Evolutionary conservation across 2,797 vertebrate species (phyloP).

Genomic region (Anniella stebbinsi): DNA sequence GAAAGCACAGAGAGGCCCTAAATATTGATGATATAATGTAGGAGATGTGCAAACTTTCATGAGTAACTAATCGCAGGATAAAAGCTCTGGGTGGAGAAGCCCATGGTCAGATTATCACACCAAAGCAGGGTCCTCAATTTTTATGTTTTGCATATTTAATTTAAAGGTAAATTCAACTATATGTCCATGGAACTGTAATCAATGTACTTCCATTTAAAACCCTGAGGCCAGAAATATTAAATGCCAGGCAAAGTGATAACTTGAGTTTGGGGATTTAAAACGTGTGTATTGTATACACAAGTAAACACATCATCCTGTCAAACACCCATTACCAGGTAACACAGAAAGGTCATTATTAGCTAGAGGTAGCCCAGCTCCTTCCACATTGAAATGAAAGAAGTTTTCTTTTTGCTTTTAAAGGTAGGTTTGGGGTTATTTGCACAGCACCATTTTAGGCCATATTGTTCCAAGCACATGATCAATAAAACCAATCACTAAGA

Average conservation of each 20-base stretch:
- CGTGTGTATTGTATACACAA: not conserved
- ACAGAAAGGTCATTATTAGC: not conserved
- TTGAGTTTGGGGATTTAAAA: not conserved
- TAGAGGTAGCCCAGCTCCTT: not conserved
- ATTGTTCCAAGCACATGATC: conserved; percentile 4
- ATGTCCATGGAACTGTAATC: not conserved
- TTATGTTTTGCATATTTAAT: not conserved
- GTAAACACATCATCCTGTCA: not conserved
- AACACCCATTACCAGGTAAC: not conserved
- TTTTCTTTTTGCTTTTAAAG: not conserved
- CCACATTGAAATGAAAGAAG: not conserved
- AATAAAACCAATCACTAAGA: conserved; percentile 3
- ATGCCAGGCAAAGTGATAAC: not conserved
- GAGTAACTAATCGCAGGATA: no score
- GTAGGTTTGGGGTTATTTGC: not conserved
- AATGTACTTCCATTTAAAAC: not conserved
- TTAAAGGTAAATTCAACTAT: not conserved
- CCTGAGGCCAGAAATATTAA: not conserved
- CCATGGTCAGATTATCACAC: no score
- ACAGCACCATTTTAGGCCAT: not conserved
- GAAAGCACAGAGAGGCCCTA: no score
- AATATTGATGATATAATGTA: no score
- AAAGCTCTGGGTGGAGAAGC: no score
- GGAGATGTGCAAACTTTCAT: no score
- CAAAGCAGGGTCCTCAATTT: not conserved